Percentiles rank a stretch among this genome's conserved stretches.
These are phyloP conservation scores for Agapornis canus DNA, from an alignment of 2,797 vertebrate species.

Conservation along the genomic window DNA sequence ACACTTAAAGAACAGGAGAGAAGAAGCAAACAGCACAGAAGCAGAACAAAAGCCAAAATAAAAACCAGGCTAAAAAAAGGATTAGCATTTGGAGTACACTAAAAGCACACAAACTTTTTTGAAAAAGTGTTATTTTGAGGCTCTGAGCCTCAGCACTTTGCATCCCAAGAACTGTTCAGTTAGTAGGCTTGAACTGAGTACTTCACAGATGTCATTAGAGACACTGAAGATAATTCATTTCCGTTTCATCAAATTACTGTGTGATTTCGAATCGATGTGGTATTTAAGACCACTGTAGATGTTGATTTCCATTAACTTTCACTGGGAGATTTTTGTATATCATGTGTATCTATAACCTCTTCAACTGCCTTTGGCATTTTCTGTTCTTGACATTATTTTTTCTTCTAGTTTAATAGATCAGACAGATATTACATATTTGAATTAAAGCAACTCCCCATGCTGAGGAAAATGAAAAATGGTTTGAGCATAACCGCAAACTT, in stretches of 20 bases:
- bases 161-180: not conserved
- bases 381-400: not conserved
- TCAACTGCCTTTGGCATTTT: not conserved
- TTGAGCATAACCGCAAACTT: not conserved
- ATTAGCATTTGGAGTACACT: not conserved
- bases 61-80: not conserved
- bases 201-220: not conserved
- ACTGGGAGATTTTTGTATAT: not conserved
- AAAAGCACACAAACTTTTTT: not conserved
- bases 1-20: not conserved
- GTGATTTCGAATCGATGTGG: conserved; percentile 1
- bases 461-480: not conserved
- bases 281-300: not conserved
- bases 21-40: not conserved
- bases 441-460: not conserved
- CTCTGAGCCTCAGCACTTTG: not conserved
- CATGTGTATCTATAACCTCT: not conserved
- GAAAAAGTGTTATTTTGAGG: not conserved
- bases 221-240: not conserved
- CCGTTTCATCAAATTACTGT: not conserved
- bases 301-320: not conserved
- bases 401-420: not conserved
- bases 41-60: not conserved
- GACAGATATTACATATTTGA: not conserved
- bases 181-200: not conserved